Conservation (phyloP, 2,113 vertebrate species). For the Ictalurus furcatus region DNA sequence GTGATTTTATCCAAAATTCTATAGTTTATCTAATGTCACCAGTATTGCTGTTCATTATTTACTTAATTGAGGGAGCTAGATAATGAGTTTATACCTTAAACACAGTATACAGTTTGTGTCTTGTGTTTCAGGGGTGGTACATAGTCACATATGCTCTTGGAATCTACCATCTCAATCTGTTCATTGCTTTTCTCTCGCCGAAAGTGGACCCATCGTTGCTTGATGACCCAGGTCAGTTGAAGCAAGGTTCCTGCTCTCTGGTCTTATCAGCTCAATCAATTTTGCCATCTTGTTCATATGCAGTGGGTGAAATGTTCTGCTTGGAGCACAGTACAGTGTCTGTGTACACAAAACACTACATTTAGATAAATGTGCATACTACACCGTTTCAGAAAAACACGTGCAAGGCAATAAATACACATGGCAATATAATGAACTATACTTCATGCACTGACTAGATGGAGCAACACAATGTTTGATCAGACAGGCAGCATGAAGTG, state of each 20-base stretch:
- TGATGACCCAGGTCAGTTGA: slow-evolving; percentile 74
- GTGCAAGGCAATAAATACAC: neutral
- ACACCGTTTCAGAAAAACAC: neutral
- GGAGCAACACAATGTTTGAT: neutral
- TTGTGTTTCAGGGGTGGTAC: slow-evolving; percentile 78
- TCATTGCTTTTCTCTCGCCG: slow-evolving; percentile 82
- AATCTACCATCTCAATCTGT: slow-evolving; percentile 82
- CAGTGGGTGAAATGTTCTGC: neutral
- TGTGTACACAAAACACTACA: neutral
- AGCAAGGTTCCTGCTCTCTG: neutral
- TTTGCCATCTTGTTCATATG: neutral
- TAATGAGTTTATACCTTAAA: neutral
- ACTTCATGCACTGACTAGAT: neutral
- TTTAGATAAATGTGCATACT: neutral
- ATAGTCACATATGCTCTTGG: slow-evolving; percentile 82
- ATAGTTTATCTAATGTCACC: neutral
- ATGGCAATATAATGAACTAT: neutral
- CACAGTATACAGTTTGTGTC: slow-evolving; percentile 4
- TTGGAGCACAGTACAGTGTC: neutral
- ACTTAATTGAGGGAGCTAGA: neutral
- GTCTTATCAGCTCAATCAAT: neutral
- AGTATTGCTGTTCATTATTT: neutral
- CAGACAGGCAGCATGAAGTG: neutral
- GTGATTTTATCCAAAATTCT: neutral
- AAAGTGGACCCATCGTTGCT: slow-evolving; percentile 82